These are phyloP conservation scores for Megalops cyprinoides DNA, from an alignment of 2,797 vertebrate genomes.

Conservation along the genomic window DNA sequence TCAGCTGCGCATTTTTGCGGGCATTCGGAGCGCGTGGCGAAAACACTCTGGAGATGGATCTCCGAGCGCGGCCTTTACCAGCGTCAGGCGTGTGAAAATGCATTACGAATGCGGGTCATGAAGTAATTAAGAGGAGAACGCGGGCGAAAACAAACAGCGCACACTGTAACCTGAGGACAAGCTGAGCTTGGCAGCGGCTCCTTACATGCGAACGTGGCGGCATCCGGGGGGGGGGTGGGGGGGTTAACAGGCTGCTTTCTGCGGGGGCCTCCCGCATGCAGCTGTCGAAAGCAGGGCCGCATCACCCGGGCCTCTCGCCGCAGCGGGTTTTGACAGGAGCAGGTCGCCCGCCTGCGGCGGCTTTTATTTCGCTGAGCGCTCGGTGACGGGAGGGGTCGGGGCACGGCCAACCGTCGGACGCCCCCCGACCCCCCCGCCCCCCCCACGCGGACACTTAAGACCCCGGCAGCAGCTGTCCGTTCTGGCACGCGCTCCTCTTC, in stretches of 20 bases:
- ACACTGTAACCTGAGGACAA: not conserved
- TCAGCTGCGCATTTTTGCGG: not conserved
- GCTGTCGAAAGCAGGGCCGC: conserved; percentile 40
- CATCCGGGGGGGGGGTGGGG: too few relatives aligned
- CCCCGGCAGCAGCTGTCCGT: conserved; percentile 65
- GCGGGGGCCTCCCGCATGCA: not conserved
- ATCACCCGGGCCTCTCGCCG: conserved; percentile 34
- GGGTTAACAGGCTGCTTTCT: not conserved
- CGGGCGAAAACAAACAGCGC: not conserved
- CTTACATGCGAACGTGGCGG: not conserved
- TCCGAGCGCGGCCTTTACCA: not conserved
- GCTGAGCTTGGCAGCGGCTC: not conserved
- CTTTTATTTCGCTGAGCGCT: conserved; percentile 64
- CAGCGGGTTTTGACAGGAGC: conserved; percentile 35
- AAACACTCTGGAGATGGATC: not conserved
- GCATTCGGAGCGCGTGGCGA: not conserved
- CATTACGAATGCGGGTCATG: too few relatives aligned
- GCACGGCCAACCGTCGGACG: not conserved
- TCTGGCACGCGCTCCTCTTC: conserved; percentile 50
- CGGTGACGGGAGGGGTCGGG: conserved; percentile 49
- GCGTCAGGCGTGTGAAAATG: not conserved
- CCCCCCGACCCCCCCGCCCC: too few relatives aligned
- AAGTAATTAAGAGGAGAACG: too few relatives aligned
- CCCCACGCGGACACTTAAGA: conserved; percentile 49
- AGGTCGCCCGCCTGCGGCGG: conserved; percentile 33